Conservation (phyloP, 2,888 invertebrate species). For the Leucoma salicis region DNA sequence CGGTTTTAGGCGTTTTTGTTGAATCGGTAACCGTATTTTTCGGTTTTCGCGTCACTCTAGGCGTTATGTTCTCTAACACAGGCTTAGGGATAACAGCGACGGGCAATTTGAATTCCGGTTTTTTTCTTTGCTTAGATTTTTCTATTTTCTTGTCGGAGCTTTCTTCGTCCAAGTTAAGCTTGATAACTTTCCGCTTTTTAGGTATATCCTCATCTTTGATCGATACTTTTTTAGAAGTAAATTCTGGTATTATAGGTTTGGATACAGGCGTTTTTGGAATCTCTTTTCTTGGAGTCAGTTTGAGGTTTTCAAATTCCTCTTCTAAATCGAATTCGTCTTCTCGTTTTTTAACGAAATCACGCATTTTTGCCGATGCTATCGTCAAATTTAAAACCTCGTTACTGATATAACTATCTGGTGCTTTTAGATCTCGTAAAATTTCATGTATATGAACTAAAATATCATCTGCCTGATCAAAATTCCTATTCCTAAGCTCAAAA, state of each 20-base stretch:
- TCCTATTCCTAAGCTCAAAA: slow-evolving; percentile 48
- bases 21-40: slow-evolving; percentile 38
- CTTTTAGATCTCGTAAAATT: slow-evolving; percentile 36
- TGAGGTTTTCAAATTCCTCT: slow-evolving; percentile 46
- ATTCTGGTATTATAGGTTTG: slow-evolving; percentile 37
- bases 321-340: slow-evolving; percentile 38
- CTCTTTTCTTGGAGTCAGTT: slow-evolving; percentile 39
- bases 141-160: slow-evolving; percentile 35
- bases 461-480: slow-evolving; percentile 47
- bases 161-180: slow-evolving; percentile 53
- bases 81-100: slow-evolving; percentile 49
- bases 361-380: slow-evolving; percentile 45
- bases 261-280: slow-evolving; percentile 47
- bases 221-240: slow-evolving; percentile 29
- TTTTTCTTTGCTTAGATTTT: slow-evolving; percentile 28
- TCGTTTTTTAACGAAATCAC: slow-evolving; percentile 30
- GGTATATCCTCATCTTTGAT: slow-evolving; percentile 62
- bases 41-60: slow-evolving; percentile 41
- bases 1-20: slow-evolving; percentile 5
- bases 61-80: slow-evolving; percentile 54
- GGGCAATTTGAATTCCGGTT: slow-evolving; percentile 58
- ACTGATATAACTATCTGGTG: slow-evolving; percentile 36
- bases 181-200: slow-evolving; percentile 51
- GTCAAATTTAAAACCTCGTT: slow-evolving; percentile 60
- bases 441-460: slow-evolving; percentile 55